A percentile compares a stretch with the other conserved stretches of the same genome.
Evolutionary conservation across 2,797 vertebrate species (phyloP).

Genomic region (Microctenopoma stevenorrisi): DNA sequence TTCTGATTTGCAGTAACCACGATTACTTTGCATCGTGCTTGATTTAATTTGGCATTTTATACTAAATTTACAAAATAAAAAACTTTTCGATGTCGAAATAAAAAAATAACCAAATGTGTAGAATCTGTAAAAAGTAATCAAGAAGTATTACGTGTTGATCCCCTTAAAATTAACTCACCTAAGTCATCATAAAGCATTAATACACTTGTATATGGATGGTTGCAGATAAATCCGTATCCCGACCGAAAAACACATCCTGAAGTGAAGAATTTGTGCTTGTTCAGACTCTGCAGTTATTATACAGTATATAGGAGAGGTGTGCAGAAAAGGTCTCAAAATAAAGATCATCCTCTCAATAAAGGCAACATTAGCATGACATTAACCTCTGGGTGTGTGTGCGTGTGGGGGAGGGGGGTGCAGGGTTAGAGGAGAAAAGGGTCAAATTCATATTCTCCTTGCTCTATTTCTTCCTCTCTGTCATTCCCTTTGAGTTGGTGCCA

Average conservation of each 20-base stretch:
- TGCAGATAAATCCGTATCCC: too few relatives aligned
- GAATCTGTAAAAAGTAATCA: too few relatives aligned
- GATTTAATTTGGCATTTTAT: too few relatives aligned
- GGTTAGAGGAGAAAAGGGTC: constrained; percentile 61
- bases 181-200: too few relatives aligned
- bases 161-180: too few relatives aligned
- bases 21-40: too few relatives aligned
- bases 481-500: constrained; percentile 39
- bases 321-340: constrained; percentile 62
- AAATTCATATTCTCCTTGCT: constrained; percentile 30
- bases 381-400: constrained; percentile 63
- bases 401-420: neutral
- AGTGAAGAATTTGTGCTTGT: constrained; percentile 4
- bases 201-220: too few relatives aligned
- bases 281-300: constrained; percentile 33
- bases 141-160: too few relatives aligned
- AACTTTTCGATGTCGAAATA: too few relatives aligned
- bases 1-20: too few relatives aligned
- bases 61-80: too few relatives aligned
- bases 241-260: neutral
- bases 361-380: constrained; percentile 75
- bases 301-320: constrained; percentile 31
- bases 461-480: neutral
- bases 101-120: too few relatives aligned
- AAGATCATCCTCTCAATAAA: constrained; percentile 66